Conservation (phyloP, 92 coral and sea anemone genomes). For the Epizoanthus illoricatus region DNA sequence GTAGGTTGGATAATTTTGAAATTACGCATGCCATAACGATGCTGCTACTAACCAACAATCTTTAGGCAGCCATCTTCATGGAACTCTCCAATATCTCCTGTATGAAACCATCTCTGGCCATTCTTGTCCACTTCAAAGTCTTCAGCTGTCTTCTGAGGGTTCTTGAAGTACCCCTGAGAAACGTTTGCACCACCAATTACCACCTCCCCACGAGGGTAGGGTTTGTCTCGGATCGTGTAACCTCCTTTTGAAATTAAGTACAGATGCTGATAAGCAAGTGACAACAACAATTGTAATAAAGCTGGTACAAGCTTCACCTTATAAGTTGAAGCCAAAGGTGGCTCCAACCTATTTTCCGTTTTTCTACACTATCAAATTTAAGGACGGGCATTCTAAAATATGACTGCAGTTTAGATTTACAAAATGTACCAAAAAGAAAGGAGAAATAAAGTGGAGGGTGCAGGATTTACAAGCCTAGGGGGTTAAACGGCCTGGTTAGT, state of each 20-base stretch:
- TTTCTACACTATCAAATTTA: no score
- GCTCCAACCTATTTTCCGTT: no score
- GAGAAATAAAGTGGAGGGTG: no score
- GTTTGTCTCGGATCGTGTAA: conserved; percentile 88
- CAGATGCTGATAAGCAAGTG: not conserved
- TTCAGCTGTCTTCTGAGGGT: conserved; percentile 88
- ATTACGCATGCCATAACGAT: not conserved
- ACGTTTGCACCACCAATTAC: conserved; percentile 90
- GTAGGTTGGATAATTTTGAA: no score
- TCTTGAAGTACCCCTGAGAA: conserved; percentile 84
- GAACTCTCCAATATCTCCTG: conserved; percentile 96
- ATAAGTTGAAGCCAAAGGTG: no score
- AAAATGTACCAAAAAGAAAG: no score
- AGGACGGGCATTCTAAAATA: no score
- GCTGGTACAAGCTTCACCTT: no score
- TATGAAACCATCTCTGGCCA: conserved; percentile 97
- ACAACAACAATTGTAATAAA: no score
- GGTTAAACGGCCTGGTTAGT: no score
- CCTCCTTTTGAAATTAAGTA: conserved; percentile 58
- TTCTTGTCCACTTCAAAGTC: conserved; percentile 86
- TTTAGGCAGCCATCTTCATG: conserved; percentile 92
- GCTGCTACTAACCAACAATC: conserved; percentile 72
- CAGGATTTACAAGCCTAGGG: no score
- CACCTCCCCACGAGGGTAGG: conserved; percentile 91
- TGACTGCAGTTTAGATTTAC: no score